These are phyloP conservation scores for Zaprionus inermis DNA, from an alignment of 1,140 invertebrate species.

Conservation along the genomic window DNA sequence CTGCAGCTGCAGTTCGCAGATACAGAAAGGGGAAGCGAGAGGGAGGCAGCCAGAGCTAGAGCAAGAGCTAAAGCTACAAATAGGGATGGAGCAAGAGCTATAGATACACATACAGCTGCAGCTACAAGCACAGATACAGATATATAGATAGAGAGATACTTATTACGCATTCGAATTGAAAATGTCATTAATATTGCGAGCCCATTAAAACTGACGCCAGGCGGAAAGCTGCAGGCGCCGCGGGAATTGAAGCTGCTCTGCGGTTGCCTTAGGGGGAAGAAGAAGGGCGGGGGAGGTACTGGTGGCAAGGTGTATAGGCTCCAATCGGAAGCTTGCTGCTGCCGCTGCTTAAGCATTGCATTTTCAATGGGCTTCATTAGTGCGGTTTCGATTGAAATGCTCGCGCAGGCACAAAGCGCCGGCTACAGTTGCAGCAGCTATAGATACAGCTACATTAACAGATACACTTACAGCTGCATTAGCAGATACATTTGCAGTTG, in stretches of 20 bases:
- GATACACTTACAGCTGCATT: slow-evolving; percentile 63
- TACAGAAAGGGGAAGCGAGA: too few species aligned
- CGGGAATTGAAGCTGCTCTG: slow-evolving; percentile 47
- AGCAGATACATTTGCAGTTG: slow-evolving; percentile 65
- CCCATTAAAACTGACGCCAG: slow-evolving; percentile 79
- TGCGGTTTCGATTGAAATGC: slow-evolving; percentile 74
- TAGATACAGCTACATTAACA: slow-evolving; percentile 38
- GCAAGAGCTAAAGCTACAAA: slow-evolving; percentile 31
- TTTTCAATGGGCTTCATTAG: slow-evolving; percentile 80
- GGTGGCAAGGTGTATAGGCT: slow-evolving; percentile 1
- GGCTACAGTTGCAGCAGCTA: slow-evolving; percentile 53
- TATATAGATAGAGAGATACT: slow-evolving; percentile 23
- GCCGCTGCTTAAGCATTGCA: slow-evolving; percentile 65
- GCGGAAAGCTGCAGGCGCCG: slow-evolving; percentile 67
- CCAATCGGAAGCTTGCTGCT: slow-evolving; percentile 48
- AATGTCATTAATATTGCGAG: slow-evolving; percentile 82
- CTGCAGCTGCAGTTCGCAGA: too few species aligned
- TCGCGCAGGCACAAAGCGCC: slow-evolving; percentile 32
- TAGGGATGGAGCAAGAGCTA: background rate
- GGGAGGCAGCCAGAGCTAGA: too few species aligned
- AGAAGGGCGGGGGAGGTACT: background rate
- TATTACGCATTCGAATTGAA: slow-evolving; percentile 75
- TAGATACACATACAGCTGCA: background rate
- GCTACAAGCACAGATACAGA: background rate
- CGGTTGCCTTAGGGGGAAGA: slow-evolving; percentile 16